These are phyloP conservation scores for Acanthosepion esculentum DNA, from an alignment of 2,888 invertebrate species.

Conservation along the genomic window DNA sequence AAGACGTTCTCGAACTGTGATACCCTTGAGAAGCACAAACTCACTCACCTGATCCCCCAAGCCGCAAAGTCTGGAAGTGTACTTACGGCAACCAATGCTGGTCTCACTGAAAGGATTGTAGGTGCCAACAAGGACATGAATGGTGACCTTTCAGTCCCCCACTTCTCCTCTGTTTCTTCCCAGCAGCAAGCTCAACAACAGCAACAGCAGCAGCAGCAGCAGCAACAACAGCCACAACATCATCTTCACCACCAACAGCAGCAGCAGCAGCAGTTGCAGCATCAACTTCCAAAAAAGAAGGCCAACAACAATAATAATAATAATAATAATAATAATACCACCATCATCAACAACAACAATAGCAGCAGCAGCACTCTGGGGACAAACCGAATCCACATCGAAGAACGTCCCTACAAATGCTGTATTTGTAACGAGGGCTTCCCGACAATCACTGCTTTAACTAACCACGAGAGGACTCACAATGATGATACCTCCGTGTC, in stretches of 20 bases:
- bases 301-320: background rate
- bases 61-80: background rate
- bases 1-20: conserved; percentile 40
- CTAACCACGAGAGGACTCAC: conserved; percentile 40
- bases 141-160: background rate
- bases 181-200: background rate
- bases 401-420: conserved; percentile 44
- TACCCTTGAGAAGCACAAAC: conserved; percentile 41
- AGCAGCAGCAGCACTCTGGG: background rate
- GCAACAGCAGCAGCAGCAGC: background rate
- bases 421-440: conserved; percentile 43
- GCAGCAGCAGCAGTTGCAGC: background rate
- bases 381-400: conserved; percentile 36
- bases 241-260: background rate
- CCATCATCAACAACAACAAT: background rate
- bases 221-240: background rate
- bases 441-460: conserved; percentile 15
- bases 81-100: background rate
- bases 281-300: background rate
- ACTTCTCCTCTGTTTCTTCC: background rate
- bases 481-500: conserved; percentile 35
- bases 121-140: background rate
- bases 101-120: background rate
- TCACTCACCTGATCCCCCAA: background rate
- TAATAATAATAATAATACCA: background rate